Evolutionary conservation across 2,888 invertebrate species (phyloP).

Genomic region (Schizaphis graminum): DNA sequence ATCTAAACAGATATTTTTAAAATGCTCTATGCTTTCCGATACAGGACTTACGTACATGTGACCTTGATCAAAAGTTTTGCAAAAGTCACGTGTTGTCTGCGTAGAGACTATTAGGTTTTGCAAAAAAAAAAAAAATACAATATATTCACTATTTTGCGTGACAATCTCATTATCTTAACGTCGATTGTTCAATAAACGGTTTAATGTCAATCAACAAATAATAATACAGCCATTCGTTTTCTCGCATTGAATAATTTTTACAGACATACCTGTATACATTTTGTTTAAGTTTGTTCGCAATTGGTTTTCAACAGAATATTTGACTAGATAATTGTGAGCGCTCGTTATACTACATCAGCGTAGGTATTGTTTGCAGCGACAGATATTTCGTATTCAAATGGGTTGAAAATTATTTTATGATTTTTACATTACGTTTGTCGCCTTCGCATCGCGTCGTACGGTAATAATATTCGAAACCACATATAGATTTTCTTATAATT

Average conservation of each 20-base stretch:
- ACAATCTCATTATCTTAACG: background rate
- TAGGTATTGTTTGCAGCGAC: background rate
- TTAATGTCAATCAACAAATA: background rate
- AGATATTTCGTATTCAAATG: background rate
- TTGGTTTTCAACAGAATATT: background rate
- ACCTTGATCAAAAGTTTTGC: background rate
- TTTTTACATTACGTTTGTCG: background rate
- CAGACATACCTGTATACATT: background rate
- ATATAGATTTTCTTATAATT: background rate
- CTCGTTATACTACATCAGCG: background rate
- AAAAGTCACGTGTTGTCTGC: background rate
- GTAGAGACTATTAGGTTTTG: background rate
- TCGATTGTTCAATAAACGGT: background rate
- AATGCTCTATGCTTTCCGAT: background rate
- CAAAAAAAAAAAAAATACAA: background rate
- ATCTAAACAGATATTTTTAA: background rate
- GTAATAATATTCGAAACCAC: background rate
- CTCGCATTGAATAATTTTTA: background rate
- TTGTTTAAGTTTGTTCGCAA: background rate
- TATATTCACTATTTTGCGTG: background rate
- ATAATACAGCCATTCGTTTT: background rate
- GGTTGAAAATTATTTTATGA: background rate
- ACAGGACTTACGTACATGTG: background rate
- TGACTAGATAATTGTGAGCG: background rate
- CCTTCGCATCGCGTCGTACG: background rate